Evolutionary conservation across 2,797 vertebrate genomes (phyloP).

Genomic region (Loriculus beryllinus): DNA sequence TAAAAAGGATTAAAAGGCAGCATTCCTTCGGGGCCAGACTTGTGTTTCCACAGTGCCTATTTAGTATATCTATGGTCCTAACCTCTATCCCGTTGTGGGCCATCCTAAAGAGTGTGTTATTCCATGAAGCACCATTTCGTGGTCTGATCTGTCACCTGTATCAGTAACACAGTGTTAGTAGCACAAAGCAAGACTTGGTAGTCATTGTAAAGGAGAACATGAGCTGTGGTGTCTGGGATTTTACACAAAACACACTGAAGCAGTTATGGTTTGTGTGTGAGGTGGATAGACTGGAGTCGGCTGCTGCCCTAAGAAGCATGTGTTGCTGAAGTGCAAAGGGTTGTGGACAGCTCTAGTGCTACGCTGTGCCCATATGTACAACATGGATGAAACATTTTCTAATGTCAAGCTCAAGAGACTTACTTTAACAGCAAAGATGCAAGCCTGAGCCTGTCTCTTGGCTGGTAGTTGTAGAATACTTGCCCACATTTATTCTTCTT

Average conservation of each 20-base stretch:
- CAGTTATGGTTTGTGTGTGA: not conserved
- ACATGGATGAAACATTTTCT: not conserved
- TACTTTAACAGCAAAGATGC: not conserved
- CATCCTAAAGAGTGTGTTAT: not conserved
- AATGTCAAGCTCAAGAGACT: not conserved
- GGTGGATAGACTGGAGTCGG: not conserved
- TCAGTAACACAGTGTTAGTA: fast-evolving
- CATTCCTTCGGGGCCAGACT: not conserved
- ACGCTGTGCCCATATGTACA: fast-evolving
- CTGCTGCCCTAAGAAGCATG: not conserved
- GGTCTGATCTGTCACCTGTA: not conserved
- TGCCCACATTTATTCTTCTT: not conserved
- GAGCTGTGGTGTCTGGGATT: not conserved
- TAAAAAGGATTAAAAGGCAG: not conserved
- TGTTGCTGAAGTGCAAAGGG: fast-evolving
- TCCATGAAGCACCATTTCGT: fast-evolving
- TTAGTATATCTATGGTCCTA: not conserved
- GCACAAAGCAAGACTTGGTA: not conserved
- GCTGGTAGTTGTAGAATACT: not conserved
- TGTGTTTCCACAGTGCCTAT: not conserved
- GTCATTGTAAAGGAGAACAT: not conserved
- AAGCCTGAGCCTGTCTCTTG: not conserved
- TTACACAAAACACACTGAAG: not conserved
- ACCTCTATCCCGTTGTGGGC: not conserved
- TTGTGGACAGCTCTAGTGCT: not conserved